These are phyloP conservation scores for Synergus itoensis DNA, from an alignment of 2,888 invertebrate genomes.

Conservation along the genomic window DNA sequence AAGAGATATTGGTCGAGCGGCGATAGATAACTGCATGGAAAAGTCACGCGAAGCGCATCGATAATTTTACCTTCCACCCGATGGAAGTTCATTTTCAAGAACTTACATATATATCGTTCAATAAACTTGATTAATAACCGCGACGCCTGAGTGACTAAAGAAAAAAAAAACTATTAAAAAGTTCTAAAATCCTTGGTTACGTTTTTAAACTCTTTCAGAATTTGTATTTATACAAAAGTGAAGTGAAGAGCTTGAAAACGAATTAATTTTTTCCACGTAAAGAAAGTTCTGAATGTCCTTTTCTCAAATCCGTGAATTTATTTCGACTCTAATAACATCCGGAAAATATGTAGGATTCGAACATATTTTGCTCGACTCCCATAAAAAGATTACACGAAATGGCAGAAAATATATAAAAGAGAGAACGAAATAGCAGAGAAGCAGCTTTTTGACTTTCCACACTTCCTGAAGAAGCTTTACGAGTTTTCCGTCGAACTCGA, in stretches of 20 bases:
- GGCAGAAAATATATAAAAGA: conserved; percentile 1
- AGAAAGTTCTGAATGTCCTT: too few species aligned
- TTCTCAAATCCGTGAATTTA: too few species aligned
- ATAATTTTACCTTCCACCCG: conserved; percentile 47
- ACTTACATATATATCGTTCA: neutral
- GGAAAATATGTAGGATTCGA: neutral
- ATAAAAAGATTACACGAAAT: conserved; percentile 27
- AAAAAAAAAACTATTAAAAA: neutral
- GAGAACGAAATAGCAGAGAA: conserved; percentile 10
- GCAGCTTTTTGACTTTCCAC: conserved; percentile 18
- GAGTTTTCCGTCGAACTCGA: conserved; percentile 24
- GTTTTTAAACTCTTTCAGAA: too few species aligned
- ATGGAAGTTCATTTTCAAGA: conserved; percentile 16
- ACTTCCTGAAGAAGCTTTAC: conserved; percentile 22
- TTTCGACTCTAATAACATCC: neutral
- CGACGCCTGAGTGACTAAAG: neutral
- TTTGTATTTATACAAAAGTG: too few species aligned
- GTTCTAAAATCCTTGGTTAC: too few species aligned
- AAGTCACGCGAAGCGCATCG: conserved; percentile 68
- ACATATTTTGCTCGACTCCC: neutral
- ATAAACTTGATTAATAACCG: neutral
- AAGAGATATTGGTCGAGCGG: conserved; percentile 61
- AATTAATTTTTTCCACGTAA: neutral
- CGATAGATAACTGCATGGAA: conserved; percentile 66
- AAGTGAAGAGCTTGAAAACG: neutral